Percentiles rank a stretch among this genome's conserved stretches.
Evolutionary conservation across 2,113 vertebrate species (phyloP).

Genomic region (Himantopus leucocephalus): DNA sequence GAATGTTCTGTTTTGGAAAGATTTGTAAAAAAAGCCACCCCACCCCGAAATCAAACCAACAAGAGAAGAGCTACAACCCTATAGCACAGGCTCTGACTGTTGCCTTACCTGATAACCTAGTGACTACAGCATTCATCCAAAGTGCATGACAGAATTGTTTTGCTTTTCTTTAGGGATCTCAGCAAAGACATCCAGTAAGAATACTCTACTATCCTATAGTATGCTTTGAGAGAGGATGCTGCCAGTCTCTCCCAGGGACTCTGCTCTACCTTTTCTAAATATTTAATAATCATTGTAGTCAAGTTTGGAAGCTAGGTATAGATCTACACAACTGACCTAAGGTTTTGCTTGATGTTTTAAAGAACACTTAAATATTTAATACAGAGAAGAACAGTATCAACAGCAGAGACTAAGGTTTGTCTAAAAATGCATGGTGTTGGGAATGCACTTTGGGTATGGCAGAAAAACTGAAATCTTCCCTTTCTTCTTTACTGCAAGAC

Average conservation of each 20-base stretch:
- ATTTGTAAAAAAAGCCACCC: neutral
- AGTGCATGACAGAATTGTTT: neutral
- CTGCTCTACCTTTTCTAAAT: neutral
- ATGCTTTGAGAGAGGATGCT: neutral
- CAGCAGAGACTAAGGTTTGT: neutral
- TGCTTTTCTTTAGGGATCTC: neutral
- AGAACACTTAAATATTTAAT: neutral
- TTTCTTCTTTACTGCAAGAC: neutral
- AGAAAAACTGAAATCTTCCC: neutral
- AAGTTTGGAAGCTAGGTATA: neutral
- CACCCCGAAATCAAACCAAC: neutral
- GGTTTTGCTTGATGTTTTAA: neutral
- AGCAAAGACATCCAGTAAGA: neutral
- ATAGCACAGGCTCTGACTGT: neutral
- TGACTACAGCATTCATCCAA: neutral
- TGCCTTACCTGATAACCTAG: neutral
- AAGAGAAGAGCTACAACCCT: neutral
- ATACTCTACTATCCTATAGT: neutral
- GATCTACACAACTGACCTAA: neutral
- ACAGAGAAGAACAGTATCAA: neutral
- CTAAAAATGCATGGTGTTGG: neutral
- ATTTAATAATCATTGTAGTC: neutral
- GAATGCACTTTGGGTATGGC: neutral
- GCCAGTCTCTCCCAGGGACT: neutral
- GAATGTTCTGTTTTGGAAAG: neutral